phyloP scores from a whole-genome alignment of 2,888 invertebrate genomes.

The Pheosia tremula region DNA sequence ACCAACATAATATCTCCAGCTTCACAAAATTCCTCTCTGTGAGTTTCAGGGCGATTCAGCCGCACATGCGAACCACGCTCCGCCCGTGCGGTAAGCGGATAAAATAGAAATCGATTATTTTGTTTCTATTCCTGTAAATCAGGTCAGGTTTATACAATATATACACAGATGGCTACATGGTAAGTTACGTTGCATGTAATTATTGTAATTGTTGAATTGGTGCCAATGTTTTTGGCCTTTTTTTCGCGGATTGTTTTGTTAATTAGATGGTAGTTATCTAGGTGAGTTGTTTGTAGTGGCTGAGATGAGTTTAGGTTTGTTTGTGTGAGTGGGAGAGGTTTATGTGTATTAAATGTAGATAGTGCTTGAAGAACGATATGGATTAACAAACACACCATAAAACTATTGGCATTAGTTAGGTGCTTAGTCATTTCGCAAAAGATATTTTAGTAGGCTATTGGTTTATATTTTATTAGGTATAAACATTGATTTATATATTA shows the following conservation, averaged over 20 bases:
- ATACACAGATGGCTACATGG: constrained; percentile 23
- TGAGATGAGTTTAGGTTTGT: too few species aligned
- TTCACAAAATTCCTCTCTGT: constrained; percentile 47
- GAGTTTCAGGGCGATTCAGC: constrained; percentile 52
- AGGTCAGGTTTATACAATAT: constrained; percentile 45
- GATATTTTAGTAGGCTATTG: too few species aligned
- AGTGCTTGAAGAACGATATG: too few species aligned
- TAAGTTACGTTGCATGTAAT: constrained; percentile 11
- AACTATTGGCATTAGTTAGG: too few species aligned
- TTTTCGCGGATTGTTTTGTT: not conserved
- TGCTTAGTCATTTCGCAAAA: too few species aligned
- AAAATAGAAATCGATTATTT: constrained; percentile 74
- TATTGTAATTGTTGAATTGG: constrained; percentile 4
- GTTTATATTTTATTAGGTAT: too few species aligned
- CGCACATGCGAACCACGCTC: constrained; percentile 71
- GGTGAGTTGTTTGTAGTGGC: too few species aligned
- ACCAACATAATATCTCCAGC: not conserved
- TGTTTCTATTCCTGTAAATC: constrained; percentile 64
- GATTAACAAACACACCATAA: too few species aligned
- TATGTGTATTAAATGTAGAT: too few species aligned
- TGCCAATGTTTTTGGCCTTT: not conserved
- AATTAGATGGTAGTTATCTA: too few species aligned
- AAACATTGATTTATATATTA: too few species aligned
- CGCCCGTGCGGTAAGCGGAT: constrained; percentile 54
- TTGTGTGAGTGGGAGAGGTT: too few species aligned